phyloP scores from a whole-genome alignment of 2,797 vertebrate species.

The Arrhamphus sclerolepis region DNA sequence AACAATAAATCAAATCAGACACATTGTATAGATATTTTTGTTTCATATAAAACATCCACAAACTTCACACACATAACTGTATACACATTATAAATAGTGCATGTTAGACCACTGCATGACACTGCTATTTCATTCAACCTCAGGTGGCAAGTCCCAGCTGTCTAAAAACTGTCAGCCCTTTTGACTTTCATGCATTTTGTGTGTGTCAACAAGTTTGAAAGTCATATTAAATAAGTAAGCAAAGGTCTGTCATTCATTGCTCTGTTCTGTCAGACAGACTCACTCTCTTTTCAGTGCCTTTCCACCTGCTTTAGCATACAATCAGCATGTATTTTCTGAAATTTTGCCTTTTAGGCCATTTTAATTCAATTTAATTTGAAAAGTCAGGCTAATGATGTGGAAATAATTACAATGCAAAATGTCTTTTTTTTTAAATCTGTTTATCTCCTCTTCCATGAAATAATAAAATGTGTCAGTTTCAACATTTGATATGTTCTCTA shows the following conservation, averaged over 20 bases:
- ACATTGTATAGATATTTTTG: too few relatives aligned
- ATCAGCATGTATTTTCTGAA: slow-evolving; percentile 24
- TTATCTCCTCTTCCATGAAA: too few relatives aligned
- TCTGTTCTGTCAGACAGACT: slow-evolving; percentile 18
- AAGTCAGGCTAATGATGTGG: slow-evolving; percentile 19
- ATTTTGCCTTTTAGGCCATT: slow-evolving; percentile 10
- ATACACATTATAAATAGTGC: slow-evolving; percentile 21
- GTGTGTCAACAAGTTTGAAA: slow-evolving; percentile 31
- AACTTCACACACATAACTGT: slow-evolving; percentile 8
- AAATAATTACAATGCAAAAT: slow-evolving; percentile 25
- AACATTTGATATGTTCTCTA: too few relatives aligned
- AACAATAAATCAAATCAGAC: too few relatives aligned
- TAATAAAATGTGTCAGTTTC: too few relatives aligned
- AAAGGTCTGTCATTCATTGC: slow-evolving; percentile 12
- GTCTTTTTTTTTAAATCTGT: too few relatives aligned
- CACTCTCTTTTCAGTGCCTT: slow-evolving; percentile 20
- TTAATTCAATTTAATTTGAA: slow-evolving; percentile 25
- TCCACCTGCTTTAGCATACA: slow-evolving; percentile 9
- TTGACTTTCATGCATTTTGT: slow-evolving; percentile 16
- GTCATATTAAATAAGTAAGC: slow-evolving; percentile 25
- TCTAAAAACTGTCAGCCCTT: slow-evolving; percentile 11
- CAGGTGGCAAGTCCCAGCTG: slow-evolving; percentile 28
- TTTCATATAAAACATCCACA: background rate
- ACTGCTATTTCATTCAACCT: slow-evolving; percentile 37
- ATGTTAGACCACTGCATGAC: slow-evolving; percentile 7